A percentile compares a stretch with the other conserved stretches of the same genome.
Conservation (phyloP, 1,140 invertebrate species). For the Harlomillsia oculata region DNA sequence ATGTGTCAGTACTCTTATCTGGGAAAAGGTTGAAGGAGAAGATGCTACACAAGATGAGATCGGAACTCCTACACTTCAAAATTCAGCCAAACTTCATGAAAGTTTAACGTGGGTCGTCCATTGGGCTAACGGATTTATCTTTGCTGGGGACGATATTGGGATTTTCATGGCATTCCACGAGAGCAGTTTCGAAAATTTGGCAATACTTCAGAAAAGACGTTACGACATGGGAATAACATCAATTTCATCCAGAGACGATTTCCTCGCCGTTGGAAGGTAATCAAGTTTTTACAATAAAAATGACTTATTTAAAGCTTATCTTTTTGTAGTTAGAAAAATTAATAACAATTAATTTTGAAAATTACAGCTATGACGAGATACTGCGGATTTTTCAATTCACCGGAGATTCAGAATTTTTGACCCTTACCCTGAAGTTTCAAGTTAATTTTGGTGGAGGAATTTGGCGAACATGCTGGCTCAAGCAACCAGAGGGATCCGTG, state of each 20-base stretch:
- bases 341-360: neutral
- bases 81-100: constrained; percentile 18
- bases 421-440: constrained; percentile 5
- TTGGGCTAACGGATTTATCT: constrained; percentile 20
- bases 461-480: constrained; percentile 31
- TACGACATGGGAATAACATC: constrained; percentile 31
- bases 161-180: constrained; percentile 23
- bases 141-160: constrained; percentile 30
- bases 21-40: too few relatives aligned
- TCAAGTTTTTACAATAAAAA: neutral
- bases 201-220: constrained; percentile 20
- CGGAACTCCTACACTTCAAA: neutral
- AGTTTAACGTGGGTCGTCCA: constrained; percentile 28
- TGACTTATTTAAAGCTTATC: neutral
- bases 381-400: constrained; percentile 20
- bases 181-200: neutral
- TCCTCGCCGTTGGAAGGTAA: constrained; percentile 32
- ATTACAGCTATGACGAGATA: constrained; percentile 31
- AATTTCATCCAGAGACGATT: constrained; percentile 18
- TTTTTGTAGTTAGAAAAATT: constrained; percentile 5
- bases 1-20: constrained; percentile 3
- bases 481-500: neutral
- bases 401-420: neutral
- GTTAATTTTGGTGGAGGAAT: constrained; percentile 29
- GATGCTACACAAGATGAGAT: too few relatives aligned